phyloP scores from a whole-genome alignment of 2,888 invertebrate species.

The Caenorhabditis japonica region DNA sequence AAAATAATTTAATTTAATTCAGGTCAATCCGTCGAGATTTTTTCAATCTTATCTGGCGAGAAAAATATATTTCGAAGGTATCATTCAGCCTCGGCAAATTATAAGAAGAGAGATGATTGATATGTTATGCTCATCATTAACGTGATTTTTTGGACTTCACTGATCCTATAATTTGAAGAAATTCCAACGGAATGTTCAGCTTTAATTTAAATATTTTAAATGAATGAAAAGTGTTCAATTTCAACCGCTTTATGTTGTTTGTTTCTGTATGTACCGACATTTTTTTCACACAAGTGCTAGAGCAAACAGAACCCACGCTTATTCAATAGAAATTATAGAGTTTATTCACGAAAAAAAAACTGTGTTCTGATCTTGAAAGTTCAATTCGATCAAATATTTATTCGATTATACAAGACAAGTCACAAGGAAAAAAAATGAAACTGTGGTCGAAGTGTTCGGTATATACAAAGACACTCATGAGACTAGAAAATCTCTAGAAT shows the following conservation, averaged over 20 bases:
- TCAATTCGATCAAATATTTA: constrained; percentile 7
- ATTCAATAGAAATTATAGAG: not conserved
- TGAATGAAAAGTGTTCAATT: too few species aligned
- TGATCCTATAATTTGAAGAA: too few species aligned
- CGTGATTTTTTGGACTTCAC: too few species aligned
- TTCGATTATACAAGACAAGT: constrained; percentile 14
- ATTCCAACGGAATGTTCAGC: too few species aligned
- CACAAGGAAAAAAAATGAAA: constrained; percentile 12
- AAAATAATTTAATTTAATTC: not conserved
- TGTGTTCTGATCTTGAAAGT: not conserved
- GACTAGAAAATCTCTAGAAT: constrained; percentile 11
- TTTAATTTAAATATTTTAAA: too few species aligned
- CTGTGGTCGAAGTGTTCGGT: constrained; percentile 20
- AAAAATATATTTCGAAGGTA: too few species aligned
- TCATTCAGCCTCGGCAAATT: too few species aligned
- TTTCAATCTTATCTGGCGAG: too few species aligned
- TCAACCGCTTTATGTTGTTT: too few species aligned
- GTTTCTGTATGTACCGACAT: too few species aligned
- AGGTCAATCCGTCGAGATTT: not conserved
- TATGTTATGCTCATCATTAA: too few species aligned
- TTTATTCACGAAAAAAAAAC: not conserved
- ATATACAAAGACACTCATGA: constrained; percentile 45
- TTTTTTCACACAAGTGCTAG: not conserved
- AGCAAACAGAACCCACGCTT: constrained; percentile 38
- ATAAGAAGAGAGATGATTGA: too few species aligned